Conservation (phyloP, 2,797 vertebrate species). For the Phataginus tricuspis region DNA sequence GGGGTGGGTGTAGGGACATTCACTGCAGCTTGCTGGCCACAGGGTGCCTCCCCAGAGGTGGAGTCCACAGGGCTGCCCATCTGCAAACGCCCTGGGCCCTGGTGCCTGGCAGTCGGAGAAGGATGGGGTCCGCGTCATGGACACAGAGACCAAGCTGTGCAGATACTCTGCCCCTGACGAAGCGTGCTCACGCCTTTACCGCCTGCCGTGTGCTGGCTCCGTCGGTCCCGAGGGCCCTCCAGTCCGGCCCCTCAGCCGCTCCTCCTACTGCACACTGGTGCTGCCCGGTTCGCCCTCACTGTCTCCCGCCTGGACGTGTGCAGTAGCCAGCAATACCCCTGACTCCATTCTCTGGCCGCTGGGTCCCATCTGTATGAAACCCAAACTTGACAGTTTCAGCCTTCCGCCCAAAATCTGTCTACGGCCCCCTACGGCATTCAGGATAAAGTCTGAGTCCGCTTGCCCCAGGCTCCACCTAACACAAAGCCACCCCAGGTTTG, state of each 20-base stretch:
- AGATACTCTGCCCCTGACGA: background rate
- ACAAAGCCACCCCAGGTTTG: background rate
- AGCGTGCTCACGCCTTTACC: rapidly evolving
- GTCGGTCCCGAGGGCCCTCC: rapidly evolving
- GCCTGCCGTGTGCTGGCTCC: too few species aligned
- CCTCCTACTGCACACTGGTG: too few species aligned
- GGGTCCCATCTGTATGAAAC: rapidly evolving
- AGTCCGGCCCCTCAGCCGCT: background rate
- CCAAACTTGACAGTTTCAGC: rapidly evolving
- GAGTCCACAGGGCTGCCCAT: background rate
- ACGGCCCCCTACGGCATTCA: background rate
- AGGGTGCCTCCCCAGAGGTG: background rate
- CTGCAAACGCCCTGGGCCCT: background rate
- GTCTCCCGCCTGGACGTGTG: background rate
- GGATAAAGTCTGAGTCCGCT: background rate
- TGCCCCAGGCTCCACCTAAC: background rate
- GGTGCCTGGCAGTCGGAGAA: background rate
- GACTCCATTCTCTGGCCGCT: background rate
- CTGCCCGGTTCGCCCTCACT: background rate
- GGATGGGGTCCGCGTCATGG: rapidly evolving
- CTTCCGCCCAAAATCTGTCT: background rate
- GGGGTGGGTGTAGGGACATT: background rate
- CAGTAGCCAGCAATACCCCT: background rate
- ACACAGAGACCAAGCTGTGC: background rate
- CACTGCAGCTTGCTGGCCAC: background rate